Conservation (phyloP, 2,888 invertebrate species). For the Acronicta alni region DNA sequence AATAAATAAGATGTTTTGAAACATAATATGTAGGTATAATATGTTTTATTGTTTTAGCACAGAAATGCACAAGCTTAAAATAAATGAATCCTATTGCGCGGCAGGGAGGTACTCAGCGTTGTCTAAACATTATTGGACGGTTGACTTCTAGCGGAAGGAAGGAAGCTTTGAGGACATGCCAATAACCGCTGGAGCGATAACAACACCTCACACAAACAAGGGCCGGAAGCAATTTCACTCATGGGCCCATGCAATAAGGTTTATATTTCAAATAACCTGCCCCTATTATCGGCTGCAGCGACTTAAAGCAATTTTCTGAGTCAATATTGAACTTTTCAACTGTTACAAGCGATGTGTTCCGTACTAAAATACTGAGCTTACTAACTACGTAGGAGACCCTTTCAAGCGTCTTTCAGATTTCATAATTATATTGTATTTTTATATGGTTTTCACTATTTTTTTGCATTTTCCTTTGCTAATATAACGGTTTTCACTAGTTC, state of each 20-base stretch:
- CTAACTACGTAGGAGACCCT: constrained; percentile 44
- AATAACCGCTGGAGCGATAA: constrained; percentile 82
- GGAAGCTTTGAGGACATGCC: constrained; percentile 85
- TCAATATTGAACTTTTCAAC: constrained; percentile 87
- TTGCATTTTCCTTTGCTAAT: no score
- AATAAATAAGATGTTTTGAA: no score
- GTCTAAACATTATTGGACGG: constrained; percentile 64
- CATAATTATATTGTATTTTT: constrained; percentile 7
- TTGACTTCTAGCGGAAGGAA: constrained; percentile 76
- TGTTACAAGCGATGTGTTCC: constrained; percentile 80
- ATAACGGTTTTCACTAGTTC: no score
- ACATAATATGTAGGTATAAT: no score
- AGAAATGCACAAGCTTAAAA: constrained; percentile 9
- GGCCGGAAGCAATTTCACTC: constrained; percentile 74
- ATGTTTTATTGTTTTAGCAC: no score
- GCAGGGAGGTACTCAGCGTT: constrained; percentile 47
- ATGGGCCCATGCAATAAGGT: constrained; percentile 74
- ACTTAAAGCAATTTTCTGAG: constrained; percentile 87
- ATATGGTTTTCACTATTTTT: no score
- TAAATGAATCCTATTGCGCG: constrained; percentile 41
- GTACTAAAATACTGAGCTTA: constrained; percentile 71
- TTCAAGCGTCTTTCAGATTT: constrained; percentile 13
- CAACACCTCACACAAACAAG: constrained; percentile 77
- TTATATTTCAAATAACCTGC: constrained; percentile 76
- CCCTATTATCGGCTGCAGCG: constrained; percentile 80